Evolutionary conservation across 35 echinoderm and acorn worm genomes (phyloP).

Genomic region (Anneissia japonica): DNA sequence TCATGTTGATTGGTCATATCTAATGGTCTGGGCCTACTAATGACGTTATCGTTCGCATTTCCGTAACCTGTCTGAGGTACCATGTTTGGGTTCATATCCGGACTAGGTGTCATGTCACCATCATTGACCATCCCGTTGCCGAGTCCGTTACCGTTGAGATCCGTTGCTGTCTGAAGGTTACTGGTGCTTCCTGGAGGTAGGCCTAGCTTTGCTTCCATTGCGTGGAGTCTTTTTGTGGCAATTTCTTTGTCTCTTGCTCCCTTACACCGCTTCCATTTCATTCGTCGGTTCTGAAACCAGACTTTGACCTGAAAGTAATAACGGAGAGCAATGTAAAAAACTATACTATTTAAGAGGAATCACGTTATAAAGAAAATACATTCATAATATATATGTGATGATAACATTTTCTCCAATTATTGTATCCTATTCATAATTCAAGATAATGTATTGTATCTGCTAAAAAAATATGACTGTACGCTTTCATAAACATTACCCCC

Average conservation of each 20-base stretch:
- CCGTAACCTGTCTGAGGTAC: neutral
- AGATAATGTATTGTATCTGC: too few species aligned
- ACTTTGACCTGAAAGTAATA: conserved; percentile 71
- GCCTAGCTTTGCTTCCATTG: conserved; percentile 91
- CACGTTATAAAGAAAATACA: too few species aligned
- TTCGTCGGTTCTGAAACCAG: conserved; percentile 97
- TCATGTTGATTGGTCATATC: neutral
- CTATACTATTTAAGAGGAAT: too few species aligned
- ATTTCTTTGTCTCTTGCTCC: conserved; percentile 95
- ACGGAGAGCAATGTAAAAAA: conserved; percentile 25
- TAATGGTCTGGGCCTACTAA: neutral
- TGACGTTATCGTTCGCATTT: neutral
- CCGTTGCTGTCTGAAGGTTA: conserved; percentile 51
- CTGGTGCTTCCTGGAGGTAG: conserved; percentile 88
- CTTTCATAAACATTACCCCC: too few species aligned
- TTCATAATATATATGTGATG: too few species aligned
- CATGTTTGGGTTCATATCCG: neutral
- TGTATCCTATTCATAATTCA: too few species aligned
- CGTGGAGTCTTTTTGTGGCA: conserved; percentile 85
- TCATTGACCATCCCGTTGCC: neutral
- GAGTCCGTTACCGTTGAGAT: conserved; percentile 44
- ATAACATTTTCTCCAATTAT: too few species aligned
- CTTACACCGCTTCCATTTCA: conserved; percentile 99
- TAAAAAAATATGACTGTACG: too few species aligned
- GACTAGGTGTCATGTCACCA: neutral